Conservation (phyloP, 2,113 vertebrate genomes). For the Seriola rivoliana region DNA sequence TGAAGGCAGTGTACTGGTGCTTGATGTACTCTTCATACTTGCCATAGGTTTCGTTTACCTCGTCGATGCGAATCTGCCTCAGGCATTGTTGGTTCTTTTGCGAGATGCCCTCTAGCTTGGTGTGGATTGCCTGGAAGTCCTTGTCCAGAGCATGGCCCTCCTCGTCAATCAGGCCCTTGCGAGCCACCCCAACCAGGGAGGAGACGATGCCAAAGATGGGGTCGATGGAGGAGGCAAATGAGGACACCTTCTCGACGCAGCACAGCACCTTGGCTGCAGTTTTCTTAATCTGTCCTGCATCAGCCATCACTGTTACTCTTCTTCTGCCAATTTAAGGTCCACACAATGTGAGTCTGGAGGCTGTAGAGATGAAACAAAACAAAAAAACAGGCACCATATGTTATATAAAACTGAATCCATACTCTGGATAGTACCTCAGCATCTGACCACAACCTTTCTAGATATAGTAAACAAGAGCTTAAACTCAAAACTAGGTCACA, state of each 20-base stretch:
- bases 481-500: neutral
- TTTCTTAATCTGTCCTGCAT: slow-evolving; percentile 70
- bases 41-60: slow-evolving; percentile 83
- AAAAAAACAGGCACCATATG: neutral
- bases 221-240: slow-evolving; percentile 85
- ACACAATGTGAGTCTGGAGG: slow-evolving; percentile 34
- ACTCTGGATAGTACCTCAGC: neutral
- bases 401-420: neutral
- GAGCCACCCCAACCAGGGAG: slow-evolving; percentile 83
- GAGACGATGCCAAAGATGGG: slow-evolving; percentile 85
- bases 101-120: slow-evolving; percentile 82
- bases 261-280: slow-evolving; percentile 77
- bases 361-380: slow-evolving; percentile 8
- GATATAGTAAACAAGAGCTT: neutral
- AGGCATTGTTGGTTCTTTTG: slow-evolving; percentile 81
- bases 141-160: slow-evolving; percentile 76
- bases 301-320: slow-evolving; percentile 76
- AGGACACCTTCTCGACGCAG: slow-evolving; percentile 84
- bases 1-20: slow-evolving; percentile 84
- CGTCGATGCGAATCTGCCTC: slow-evolving; percentile 79
- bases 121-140: slow-evolving; percentile 79
- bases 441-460: neutral
- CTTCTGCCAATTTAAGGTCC: slow-evolving; percentile 7
- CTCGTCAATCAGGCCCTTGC: slow-evolving; percentile 76
- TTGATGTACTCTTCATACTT: slow-evolving; percentile 86